Percentiles rank a stretch among this genome's conserved stretches.
These are phyloP conservation scores for Lypha dubia DNA, from an alignment of 2,888 invertebrate genomes.

Conservation along the genomic window DNA sequence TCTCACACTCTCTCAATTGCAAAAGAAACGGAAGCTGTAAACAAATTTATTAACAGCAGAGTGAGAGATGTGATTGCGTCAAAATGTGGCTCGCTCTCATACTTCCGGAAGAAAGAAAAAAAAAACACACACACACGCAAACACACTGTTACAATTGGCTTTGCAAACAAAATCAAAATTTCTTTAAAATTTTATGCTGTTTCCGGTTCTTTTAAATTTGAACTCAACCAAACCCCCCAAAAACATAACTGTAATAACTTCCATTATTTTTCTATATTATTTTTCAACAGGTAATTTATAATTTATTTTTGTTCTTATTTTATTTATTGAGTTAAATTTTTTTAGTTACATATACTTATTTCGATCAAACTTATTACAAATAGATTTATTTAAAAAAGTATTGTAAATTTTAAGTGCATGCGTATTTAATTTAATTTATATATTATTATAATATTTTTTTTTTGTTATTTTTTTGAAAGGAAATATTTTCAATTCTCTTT, in stretches of 20 bases:
- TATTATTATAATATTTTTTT: neutral
- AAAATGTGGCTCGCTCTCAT: neutral
- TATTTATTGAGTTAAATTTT: slow-evolving; percentile 32
- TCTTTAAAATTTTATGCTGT: slow-evolving; percentile 54
- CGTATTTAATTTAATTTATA: slow-evolving; percentile 71
- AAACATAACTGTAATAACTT: slow-evolving; percentile 35
- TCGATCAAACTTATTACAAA: neutral
- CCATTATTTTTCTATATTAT: slow-evolving; percentile 41
- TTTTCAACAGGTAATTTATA: slow-evolving; percentile 66
- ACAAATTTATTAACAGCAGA: slow-evolving; percentile 14
- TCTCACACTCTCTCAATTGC: neutral
- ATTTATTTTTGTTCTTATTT: slow-evolving; percentile 41
- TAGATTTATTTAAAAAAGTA: slow-evolving; percentile 26
- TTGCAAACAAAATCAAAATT: slow-evolving; percentile 58
- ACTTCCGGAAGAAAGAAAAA: neutral
- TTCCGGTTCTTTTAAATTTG: slow-evolving; percentile 69
- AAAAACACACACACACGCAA: neutral
- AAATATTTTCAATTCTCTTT: slow-evolving; percentile 12
- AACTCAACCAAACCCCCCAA: slow-evolving; percentile 2
- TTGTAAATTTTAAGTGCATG: slow-evolving; percentile 67
- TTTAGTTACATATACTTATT: no score
- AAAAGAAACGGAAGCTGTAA: slow-evolving; percentile 70
- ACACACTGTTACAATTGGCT: slow-evolving; percentile 55
- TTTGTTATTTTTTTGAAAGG: neutral
- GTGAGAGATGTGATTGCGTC: slow-evolving; percentile 18